Percentiles rank a stretch among this genome's conserved stretches.
These are phyloP conservation scores for Drosophila ohnishii DNA, from an alignment of 1,140 invertebrate genomes.

Conservation along the genomic window DNA sequence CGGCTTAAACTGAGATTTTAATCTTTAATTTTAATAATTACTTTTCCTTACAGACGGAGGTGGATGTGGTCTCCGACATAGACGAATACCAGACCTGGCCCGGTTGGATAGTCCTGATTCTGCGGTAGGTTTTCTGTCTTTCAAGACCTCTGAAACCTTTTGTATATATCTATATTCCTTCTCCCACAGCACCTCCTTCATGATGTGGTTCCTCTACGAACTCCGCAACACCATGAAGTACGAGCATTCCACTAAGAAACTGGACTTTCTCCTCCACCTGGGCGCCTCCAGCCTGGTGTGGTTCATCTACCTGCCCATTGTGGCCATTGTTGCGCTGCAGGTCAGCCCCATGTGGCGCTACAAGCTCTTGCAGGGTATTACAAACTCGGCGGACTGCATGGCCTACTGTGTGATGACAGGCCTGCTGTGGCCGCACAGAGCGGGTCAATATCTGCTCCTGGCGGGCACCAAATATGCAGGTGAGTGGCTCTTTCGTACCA, in stretches of 20 bases:
- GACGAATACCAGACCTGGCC: conserved; percentile 99
- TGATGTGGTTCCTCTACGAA: conserved; percentile 97
- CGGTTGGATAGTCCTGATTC: conserved; percentile 94
- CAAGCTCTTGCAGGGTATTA: conserved; percentile 96
- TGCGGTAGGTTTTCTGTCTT: conserved; percentile 53
- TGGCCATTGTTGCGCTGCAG: conserved; percentile 96
- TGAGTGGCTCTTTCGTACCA: conserved; percentile 34
- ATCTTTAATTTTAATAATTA: background rate
- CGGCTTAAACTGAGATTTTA: no score
- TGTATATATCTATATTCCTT: background rate
- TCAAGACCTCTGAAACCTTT: no score
- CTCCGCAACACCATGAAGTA: conserved; percentile 96
- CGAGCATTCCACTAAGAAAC: conserved; percentile 94
- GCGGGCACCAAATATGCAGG: conserved; percentile 87
- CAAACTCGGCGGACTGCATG: conserved; percentile 96
- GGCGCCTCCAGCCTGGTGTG: conserved; percentile 98
- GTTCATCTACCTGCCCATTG: conserved; percentile 98
- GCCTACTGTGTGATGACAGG: conserved; percentile 97
- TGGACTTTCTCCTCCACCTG: conserved; percentile 97
- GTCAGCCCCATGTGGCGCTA: conserved; percentile 97
- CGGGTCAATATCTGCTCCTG: conserved; percentile 94
- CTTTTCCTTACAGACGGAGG: conserved; percentile 89
- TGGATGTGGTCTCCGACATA: conserved; percentile 97
- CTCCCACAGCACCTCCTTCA: conserved; percentile 91
- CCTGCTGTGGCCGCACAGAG: conserved; percentile 95